A percentile compares a stretch with the other conserved stretches of the same genome.
phyloP scores from a whole-genome alignment of 2,888 invertebrate species.

The Allolobophora icterica region DNA sequence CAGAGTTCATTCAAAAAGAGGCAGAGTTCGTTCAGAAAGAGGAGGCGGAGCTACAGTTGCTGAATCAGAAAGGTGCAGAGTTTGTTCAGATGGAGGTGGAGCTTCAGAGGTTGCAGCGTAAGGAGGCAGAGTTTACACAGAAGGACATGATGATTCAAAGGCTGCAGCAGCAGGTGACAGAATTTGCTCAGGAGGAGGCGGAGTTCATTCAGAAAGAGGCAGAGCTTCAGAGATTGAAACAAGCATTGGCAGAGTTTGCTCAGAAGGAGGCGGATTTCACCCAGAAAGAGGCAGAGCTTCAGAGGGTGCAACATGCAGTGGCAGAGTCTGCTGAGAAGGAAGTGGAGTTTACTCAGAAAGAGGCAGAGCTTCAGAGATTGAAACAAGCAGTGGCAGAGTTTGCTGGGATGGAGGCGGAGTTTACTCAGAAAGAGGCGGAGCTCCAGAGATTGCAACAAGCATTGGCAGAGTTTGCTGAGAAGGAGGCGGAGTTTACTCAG shows the following conservation, averaged over 20 bases:
- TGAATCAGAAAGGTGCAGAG: background rate
- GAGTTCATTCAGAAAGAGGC: background rate
- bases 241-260: background rate
- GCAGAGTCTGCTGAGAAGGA: background rate
- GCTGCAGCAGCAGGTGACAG: background rate
- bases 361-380: background rate
- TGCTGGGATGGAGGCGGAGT: background rate
- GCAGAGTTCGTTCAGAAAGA: constrained; percentile 4
- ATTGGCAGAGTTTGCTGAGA: too few relatives aligned
- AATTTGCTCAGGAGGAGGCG: background rate
- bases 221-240: background rate
- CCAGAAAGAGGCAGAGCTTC: background rate
- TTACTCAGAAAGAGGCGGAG: background rate
- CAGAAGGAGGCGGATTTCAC: background rate
- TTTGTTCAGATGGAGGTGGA: constrained; percentile 14
- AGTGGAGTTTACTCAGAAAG: background rate
- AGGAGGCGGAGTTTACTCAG: too few relatives aligned
- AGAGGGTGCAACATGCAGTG: background rate
- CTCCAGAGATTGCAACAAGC: too few relatives aligned
- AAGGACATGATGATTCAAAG: background rate
- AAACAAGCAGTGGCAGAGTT: background rate
- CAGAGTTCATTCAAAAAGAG: background rate
- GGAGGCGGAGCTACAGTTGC: background rate
- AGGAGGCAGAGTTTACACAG: background rate
- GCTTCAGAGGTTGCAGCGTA: background rate